Conservation (phyloP, 2,888 invertebrate genomes). For the Drosophila algonquin region DNA sequence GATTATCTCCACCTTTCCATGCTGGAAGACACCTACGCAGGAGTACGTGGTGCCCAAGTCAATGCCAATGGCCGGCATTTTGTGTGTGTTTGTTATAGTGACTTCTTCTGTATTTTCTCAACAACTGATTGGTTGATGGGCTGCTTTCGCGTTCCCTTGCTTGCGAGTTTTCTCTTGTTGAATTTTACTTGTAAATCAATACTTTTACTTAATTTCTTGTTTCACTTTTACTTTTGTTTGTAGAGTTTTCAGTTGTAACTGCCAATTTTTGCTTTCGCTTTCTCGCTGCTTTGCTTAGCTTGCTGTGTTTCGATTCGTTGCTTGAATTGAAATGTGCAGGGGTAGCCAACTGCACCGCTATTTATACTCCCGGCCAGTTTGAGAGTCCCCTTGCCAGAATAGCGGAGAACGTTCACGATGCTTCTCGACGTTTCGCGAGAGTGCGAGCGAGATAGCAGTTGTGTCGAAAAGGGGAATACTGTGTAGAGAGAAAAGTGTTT, state of each 20-base stretch:
- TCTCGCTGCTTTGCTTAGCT: conserved; percentile 53
- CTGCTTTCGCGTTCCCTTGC: neutral
- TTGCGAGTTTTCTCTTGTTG: neutral
- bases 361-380: conserved; percentile 59
- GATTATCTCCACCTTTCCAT: conserved; percentile 93
- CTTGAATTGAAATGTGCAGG: conserved; percentile 54
- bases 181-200: neutral
- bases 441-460: conserved; percentile 79
- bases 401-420: conserved; percentile 55
- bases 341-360: conserved; percentile 41
- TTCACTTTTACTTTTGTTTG: conserved; percentile 5
- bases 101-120: conserved; percentile 5
- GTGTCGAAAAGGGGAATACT: neutral
- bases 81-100: conserved; percentile 24
- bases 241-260: conserved; percentile 8
- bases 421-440: conserved; percentile 45
- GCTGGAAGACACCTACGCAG: conserved; percentile 92
- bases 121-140: neutral
- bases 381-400: conserved; percentile 25
- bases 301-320: conserved; percentile 37
- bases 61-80: conserved; percentile 87
- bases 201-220: conserved; percentile 2
- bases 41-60: conserved; percentile 86
- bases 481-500: neutral
- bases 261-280: neutral